Percentiles rank a stretch among this genome's conserved stretches.
Evolutionary conservation across 2,113 vertebrate species (phyloP).

Genomic region (Gambusia holbrooki): DNA sequence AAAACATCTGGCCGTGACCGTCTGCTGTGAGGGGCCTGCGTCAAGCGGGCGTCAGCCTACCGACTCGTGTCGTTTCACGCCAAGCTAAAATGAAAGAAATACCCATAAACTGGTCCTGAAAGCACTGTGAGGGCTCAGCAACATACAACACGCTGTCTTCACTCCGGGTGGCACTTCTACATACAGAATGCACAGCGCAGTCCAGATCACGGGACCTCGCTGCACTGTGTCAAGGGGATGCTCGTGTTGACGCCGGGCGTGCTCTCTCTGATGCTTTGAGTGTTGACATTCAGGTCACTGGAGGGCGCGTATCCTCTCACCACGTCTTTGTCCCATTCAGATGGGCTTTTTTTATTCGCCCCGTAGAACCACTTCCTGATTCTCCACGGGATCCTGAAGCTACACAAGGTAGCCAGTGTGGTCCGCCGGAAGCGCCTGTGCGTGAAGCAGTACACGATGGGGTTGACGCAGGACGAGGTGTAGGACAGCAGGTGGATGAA

Average conservation of each 20-base stretch:
- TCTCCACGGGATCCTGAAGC: slow-evolving; percentile 63
- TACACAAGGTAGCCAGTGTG: slow-evolving; percentile 88
- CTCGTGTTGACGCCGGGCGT: slow-evolving; percentile 78
- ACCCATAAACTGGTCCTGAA: slow-evolving; percentile 14
- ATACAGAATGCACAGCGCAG: not conserved
- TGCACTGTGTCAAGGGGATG: slow-evolving; percentile 48
- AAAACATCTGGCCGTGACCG: slow-evolving; percentile 17
- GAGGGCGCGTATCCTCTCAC: not conserved
- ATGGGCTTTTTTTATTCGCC: too few relatives aligned
- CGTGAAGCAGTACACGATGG: slow-evolving; percentile 99
- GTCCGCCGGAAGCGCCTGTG: slow-evolving; percentile 93
- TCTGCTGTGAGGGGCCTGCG: slow-evolving; percentile 10
- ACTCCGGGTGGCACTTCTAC: not conserved
- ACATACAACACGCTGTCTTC: not conserved
- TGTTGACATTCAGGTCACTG: slow-evolving; percentile 82
- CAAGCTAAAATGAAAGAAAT: slow-evolving; percentile 23
- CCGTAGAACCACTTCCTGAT: too few relatives aligned
- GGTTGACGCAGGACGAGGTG: slow-evolving; percentile 95
- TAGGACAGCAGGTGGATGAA: slow-evolving; percentile 97
- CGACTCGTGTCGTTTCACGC: slow-evolving; percentile 15
- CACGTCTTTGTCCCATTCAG: too few relatives aligned
- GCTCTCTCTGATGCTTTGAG: slow-evolving; percentile 43
- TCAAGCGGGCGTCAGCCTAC: not conserved
- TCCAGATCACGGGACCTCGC: slow-evolving; percentile 48
- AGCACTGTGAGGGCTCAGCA: slow-evolving; percentile 21